Evolutionary conservation across 2,888 invertebrate genomes (phyloP).

Genomic region (Athetis lepigone): DNA sequence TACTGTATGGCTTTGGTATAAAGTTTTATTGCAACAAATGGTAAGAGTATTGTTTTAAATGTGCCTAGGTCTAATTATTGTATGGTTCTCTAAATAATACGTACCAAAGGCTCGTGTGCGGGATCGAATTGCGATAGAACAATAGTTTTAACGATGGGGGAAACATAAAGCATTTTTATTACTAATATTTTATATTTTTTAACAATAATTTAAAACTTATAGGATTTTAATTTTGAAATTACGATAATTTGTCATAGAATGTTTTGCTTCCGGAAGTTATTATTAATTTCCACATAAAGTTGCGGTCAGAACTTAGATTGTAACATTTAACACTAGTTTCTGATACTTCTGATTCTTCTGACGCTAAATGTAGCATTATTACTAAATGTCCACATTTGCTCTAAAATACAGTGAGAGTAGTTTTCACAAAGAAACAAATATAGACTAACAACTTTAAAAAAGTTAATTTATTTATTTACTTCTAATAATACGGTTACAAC

Average conservation of each 20-base stretch:
- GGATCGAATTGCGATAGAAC: conserved; percentile 27
- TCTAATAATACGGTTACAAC: too few relatives aligned
- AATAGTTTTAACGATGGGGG: conserved; percentile 16
- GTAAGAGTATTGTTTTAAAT: conserved; percentile 52
- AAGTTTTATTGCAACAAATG: conserved; percentile 46
- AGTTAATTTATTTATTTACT: neutral
- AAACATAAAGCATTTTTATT: conserved; percentile 4
- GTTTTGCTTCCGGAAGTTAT: too few relatives aligned
- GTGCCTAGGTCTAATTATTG: conserved; percentile 36
- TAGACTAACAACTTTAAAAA: neutral
- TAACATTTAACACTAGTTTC: neutral
- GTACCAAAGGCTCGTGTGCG: conserved; percentile 18
- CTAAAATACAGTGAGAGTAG: neutral
- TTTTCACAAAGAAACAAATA: neutral
- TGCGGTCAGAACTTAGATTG: too few relatives aligned
- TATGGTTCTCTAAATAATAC: conserved; percentile 15
- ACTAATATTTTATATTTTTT: conserved; percentile 9
- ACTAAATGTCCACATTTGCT: neutral
- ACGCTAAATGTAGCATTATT: too few relatives aligned
- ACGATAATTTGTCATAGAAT: too few relatives aligned
- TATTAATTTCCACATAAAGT: too few relatives aligned
- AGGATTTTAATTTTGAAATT: too few relatives aligned
- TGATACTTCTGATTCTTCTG: too few relatives aligned
- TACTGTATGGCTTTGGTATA: conserved; percentile 53
- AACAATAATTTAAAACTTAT: too few relatives aligned